A percentile compares a stretch with the other conserved stretches of the same genome.
Conservation (phyloP, 2,888 invertebrate species). For the Tethea ocularis region DNA sequence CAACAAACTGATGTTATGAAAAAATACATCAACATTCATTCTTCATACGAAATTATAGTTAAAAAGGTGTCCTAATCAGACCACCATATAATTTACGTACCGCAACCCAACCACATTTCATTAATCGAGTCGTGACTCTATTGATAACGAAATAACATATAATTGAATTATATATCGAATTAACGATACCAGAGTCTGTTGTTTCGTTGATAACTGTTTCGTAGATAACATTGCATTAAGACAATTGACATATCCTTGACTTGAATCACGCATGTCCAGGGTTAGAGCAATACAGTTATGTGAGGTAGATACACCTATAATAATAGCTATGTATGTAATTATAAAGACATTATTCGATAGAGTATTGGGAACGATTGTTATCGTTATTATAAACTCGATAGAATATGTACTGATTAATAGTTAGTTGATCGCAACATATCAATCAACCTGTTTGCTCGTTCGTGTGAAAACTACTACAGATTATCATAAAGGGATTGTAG, state of each 20-base stretch:
- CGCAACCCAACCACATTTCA: conserved; percentile 47
- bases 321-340: conserved; percentile 3
- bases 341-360: background rate
- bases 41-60: conserved; percentile 16
- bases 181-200: conserved; percentile 48
- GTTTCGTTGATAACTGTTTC: conserved; percentile 34
- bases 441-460: background rate
- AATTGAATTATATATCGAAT: conserved; percentile 74
- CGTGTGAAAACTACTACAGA: background rate
- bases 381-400: background rate
- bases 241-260: conserved; percentile 63
- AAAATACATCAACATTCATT: conserved; percentile 16
- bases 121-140: conserved; percentile 67
- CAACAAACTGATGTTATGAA: background rate
- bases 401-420: background rate
- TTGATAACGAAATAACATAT: conserved; percentile 67
- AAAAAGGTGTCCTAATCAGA: conserved; percentile 29
- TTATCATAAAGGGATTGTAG: background rate
- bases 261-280: conserved; percentile 46
- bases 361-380: conserved; percentile 3
- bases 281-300: conserved; percentile 7
- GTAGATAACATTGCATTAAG: conserved; percentile 39
- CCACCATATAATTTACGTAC: conserved; percentile 56
- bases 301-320: conserved; percentile 6
- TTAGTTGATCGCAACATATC: background rate